A percentile compares a stretch with the other conserved stretches of the same genome.
phyloP scores from a whole-genome alignment of 2,113 vertebrate species.

The Penelope pileata region DNA sequence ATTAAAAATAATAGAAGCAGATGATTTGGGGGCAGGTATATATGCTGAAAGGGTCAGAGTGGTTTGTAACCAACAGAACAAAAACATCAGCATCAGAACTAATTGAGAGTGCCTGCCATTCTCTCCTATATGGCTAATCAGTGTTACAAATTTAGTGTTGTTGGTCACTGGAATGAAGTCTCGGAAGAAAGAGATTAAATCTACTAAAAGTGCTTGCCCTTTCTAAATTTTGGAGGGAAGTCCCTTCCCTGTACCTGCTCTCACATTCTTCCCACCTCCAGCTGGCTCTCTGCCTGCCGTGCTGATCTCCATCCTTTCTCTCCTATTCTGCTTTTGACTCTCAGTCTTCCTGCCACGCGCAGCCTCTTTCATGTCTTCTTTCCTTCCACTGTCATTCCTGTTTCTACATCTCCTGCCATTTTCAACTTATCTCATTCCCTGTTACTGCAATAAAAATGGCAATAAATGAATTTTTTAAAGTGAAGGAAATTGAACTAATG shows the following conservation, averaged over 20 bases:
- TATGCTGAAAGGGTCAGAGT: not conserved
- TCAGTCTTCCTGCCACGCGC: not conserved
- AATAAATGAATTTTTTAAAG: not conserved
- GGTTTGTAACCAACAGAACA: not conserved
- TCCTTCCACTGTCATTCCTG: not conserved
- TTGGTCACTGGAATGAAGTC: not conserved
- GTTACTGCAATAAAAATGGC: not conserved
- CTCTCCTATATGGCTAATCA: not conserved
- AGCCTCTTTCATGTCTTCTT: not conserved
- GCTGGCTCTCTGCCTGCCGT: not conserved
- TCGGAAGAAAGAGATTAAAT: not conserved
- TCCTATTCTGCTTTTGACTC: not conserved
- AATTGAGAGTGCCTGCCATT: not conserved
- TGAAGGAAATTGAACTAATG: not conserved
- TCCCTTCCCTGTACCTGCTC: rapidly evolving
- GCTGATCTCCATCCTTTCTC: not conserved
- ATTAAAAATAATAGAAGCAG: constrained; percentile 12
- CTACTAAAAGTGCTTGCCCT: not conserved
- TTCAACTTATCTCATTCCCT: not conserved
- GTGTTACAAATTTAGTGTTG: not conserved
- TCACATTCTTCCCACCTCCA: not conserved
- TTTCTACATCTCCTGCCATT: not conserved
- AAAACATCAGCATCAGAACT: not conserved
- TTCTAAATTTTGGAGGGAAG: not conserved
- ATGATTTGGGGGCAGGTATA: not conserved